Percentiles rank a stretch among this genome's conserved stretches.
Conservation (phyloP, 2,888 invertebrate species). For the Blastobasis adustella region DNA sequence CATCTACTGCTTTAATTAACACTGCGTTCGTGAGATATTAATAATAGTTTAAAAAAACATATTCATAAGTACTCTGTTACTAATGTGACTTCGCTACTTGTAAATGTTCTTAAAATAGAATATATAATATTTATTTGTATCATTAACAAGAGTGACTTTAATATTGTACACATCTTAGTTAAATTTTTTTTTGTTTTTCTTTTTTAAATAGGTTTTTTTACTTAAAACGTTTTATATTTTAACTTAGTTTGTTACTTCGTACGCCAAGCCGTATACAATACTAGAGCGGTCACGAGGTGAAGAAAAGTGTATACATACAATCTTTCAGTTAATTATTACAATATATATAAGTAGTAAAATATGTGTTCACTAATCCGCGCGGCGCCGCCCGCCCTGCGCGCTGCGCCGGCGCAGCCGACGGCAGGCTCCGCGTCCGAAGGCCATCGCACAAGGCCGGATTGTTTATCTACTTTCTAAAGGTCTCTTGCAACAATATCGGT, state of each 20-base stretch:
- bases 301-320: constrained; percentile 55
- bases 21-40: constrained; percentile 44
- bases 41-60: constrained; percentile 32
- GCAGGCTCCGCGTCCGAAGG: too few species aligned
- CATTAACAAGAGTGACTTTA: constrained; percentile 56
- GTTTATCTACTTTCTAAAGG: constrained; percentile 25
- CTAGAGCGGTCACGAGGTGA: constrained; percentile 52
- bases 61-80: constrained; percentile 61
- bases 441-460: constrained; percentile 38
- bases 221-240: constrained; percentile 34
- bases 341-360: constrained; percentile 67
- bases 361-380: constrained; percentile 35
- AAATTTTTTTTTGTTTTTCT: constrained; percentile 46
- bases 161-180: constrained; percentile 69
- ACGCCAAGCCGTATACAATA: constrained; percentile 69
- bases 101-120: constrained; percentile 71
- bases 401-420: too few species aligned
- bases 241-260: constrained; percentile 61
- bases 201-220: constrained; percentile 14
- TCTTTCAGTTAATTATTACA: constrained; percentile 47
- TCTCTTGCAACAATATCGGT: constrained; percentile 19
- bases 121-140: constrained; percentile 42
- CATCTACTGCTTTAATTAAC: constrained; percentile 43
- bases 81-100: constrained; percentile 55
- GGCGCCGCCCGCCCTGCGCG: constrained; percentile 26